Conservation (phyloP, 1,140 invertebrate species). For the Cherax destructor region DNA sequence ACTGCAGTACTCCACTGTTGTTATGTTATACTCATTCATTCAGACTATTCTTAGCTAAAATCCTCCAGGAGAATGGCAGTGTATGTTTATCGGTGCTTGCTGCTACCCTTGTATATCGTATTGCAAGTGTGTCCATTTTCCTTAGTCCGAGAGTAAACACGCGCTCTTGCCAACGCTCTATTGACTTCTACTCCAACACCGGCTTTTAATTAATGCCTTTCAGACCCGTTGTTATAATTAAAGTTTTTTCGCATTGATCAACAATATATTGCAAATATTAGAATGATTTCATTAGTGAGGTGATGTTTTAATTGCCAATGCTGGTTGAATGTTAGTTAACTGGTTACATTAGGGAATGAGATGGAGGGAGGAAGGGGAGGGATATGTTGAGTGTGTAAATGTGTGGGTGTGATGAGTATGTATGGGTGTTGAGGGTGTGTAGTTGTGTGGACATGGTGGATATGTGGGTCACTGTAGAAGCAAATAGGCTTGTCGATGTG, state of each 20-base stretch:
- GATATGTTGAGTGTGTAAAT: no score
- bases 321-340: not conserved
- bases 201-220: conserved; percentile 1
- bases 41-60: no score
- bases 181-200: not conserved
- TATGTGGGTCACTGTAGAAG: not conserved
- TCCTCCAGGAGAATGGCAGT: no score
- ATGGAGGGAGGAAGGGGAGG: no score
- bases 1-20: no score
- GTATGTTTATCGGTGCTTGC: no score
- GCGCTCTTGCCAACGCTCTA: not conserved
- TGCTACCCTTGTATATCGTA: no score
- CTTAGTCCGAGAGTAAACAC: not conserved
- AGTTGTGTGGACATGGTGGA: not conserved
- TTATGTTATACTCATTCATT: no score
- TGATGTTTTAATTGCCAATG: not conserved
- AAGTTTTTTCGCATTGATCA: not conserved
- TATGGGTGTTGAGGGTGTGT: no score
- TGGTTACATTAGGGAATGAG: not conserved
- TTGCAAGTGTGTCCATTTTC: not conserved
- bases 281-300: conserved; percentile 7
- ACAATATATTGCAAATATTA: conserved; percentile 2
- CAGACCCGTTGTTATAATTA: conserved; percentile 5
- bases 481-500: not conserved
- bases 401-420: no score